Evolutionary conservation across 2,888 invertebrate genomes (phyloP).

Genomic region (Tachina lurida): DNA sequence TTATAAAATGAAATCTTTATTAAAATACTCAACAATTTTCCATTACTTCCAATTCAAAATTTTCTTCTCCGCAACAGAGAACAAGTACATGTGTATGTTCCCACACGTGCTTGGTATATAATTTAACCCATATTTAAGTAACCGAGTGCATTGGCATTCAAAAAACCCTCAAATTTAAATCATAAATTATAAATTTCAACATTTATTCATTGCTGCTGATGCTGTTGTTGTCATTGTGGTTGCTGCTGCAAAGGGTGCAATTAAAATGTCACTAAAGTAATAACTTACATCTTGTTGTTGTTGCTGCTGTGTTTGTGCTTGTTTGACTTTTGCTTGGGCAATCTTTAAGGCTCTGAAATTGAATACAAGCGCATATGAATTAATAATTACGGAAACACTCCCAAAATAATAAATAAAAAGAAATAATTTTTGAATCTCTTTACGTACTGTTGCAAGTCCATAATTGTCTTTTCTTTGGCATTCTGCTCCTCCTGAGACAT

Average conservation of each 20-base stretch:
- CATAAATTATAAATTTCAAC: neutral
- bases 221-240: neutral
- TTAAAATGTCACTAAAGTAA: conserved; percentile 38
- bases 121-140: conserved; percentile 17
- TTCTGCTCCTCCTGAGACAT: conserved; percentile 97
- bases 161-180: neutral
- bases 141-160: neutral
- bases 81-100: neutral
- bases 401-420: conserved; percentile 13
- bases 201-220: too few relatives aligned
- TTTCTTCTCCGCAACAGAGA: too few relatives aligned
- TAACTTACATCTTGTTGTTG: conserved; percentile 84
- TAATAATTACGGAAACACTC: conserved; percentile 10
- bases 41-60: neutral
- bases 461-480: conserved; percentile 94
- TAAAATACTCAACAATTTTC: neutral
- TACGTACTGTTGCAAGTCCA: conserved; percentile 93
- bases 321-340: conserved; percentile 92
- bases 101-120: neutral
- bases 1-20: too few relatives aligned
- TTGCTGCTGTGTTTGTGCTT: conserved; percentile 93
- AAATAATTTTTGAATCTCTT: too few relatives aligned
- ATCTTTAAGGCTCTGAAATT: conserved; percentile 91
- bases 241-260: conserved; percentile 15
- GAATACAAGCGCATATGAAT: conserved; percentile 33